Evolutionary conservation across 2,888 invertebrate genomes (phyloP).

Genomic region (Ferrisia virgata): DNA sequence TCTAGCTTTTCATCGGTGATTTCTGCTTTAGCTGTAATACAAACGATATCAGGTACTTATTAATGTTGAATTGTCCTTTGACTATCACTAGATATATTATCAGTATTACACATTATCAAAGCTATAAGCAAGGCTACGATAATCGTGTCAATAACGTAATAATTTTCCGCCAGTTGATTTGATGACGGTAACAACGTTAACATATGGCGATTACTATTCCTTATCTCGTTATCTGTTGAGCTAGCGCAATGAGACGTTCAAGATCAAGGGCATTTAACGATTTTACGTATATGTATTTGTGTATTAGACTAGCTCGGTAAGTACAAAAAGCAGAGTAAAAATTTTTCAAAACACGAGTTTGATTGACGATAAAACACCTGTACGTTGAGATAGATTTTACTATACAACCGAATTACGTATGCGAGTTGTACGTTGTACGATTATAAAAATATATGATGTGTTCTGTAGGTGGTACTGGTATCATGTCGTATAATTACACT

Average conservation of each 20-base stretch:
- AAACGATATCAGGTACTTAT: no score
- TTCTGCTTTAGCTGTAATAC: slow-evolving; percentile 50
- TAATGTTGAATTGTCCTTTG: no score
- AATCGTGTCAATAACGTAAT: neutral
- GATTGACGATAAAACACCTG: slow-evolving; percentile 19
- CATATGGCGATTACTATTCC: no score
- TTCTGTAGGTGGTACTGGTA: neutral
- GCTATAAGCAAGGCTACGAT: neutral
- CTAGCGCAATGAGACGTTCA: neutral
- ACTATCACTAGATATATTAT: no score
- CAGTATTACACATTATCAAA: neutral
- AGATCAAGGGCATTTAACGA: neutral
- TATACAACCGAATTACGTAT: neutral
- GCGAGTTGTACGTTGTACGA: neutral
- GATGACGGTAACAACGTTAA: no score
- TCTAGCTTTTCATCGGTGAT: slow-evolving; percentile 51
- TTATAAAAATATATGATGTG: neutral
- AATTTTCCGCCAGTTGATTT: neutral
- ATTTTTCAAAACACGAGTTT: neutral
- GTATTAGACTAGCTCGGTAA: neutral
- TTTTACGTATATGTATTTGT: neutral
- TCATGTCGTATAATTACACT: slow-evolving; percentile 17
- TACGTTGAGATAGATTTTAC: neutral
- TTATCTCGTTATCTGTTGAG: no score
- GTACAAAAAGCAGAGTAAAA: neutral